Percentiles rank a stretch among this genome's conserved stretches.
These are phyloP conservation scores for Aegotheles bennettii DNA, from an alignment of 2,113 vertebrate species.

Conservation along the genomic window DNA sequence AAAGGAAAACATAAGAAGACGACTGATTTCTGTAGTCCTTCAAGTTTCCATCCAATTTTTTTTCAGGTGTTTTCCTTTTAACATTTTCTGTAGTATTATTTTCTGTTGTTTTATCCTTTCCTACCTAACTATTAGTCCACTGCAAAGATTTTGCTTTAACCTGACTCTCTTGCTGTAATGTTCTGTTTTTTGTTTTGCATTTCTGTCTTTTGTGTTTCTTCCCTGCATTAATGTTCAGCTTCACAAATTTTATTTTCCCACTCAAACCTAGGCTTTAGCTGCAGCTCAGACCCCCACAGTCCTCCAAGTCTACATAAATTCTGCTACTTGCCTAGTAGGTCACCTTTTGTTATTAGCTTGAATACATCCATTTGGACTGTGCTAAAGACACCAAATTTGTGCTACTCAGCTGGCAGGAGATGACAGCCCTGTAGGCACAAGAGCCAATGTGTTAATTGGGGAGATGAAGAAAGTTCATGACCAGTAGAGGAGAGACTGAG, in stretches of 20 bases:
- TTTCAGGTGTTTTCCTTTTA: background rate
- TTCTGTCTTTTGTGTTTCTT: background rate
- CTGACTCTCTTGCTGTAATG: background rate
- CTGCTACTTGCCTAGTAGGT: background rate
- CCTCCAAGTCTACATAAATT: background rate
- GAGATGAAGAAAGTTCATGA: background rate
- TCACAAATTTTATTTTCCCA: background rate
- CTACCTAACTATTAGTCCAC: background rate
- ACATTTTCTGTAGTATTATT: background rate
- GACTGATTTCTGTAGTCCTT: background rate
- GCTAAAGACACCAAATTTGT: slow-evolving; percentile 2
- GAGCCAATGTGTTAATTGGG: background rate
- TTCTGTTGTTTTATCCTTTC: background rate
- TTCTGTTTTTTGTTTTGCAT: background rate
- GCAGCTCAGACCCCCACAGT: background rate
- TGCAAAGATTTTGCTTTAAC: background rate
- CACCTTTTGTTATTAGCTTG: background rate
- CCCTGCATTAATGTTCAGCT: background rate
- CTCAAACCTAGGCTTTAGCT: background rate
- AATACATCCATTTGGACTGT: background rate
- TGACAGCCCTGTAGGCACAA: background rate
- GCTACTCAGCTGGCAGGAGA: background rate
- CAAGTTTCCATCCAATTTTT: background rate
- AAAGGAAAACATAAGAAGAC: background rate
- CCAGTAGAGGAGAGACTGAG: background rate